A percentile compares a stretch with the other conserved stretches of the same genome.
phyloP scores from a whole-genome alignment of 2,113 vertebrate genomes.

The Dasyprocta punctata region DNA sequence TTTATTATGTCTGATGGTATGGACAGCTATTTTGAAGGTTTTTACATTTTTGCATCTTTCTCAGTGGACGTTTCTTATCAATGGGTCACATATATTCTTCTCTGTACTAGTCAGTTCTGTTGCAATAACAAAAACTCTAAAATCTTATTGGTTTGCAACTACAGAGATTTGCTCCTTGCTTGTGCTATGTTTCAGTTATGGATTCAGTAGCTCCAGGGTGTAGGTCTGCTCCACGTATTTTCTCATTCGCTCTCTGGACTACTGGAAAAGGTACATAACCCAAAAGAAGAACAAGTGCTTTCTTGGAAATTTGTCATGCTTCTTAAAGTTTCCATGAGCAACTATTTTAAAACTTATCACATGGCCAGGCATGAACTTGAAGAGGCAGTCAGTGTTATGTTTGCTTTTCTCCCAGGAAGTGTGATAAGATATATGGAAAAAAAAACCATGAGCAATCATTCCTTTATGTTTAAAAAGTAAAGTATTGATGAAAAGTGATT shows the following conservation, averaged over 20 bases:
- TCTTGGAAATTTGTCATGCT: not conserved
- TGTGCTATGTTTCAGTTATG: not conserved
- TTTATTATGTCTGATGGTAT: too few species aligned
- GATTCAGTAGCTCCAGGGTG: not conserved
- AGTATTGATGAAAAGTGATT: not conserved
- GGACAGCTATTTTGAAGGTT: not conserved
- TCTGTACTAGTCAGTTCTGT: not conserved
- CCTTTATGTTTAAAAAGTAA: not conserved
- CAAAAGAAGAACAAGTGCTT: not conserved
- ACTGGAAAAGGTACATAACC: not conserved
- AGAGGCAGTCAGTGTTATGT: not conserved
- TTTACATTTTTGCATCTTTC: not conserved
- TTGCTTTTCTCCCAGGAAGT: not conserved
- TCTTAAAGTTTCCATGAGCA: not conserved
- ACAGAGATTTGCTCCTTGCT: not conserved
- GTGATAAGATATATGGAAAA: not conserved
- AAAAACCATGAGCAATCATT: not conserved
- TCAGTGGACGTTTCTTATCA: not conserved
- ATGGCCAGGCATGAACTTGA: not conserved
- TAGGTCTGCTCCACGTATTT: not conserved
- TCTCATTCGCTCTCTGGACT: not conserved
- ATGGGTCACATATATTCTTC: not conserved
- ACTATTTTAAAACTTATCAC: not conserved
- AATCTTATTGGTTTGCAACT: not conserved
- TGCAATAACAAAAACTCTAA: not conserved